Base-by-base conservation (phyloP, 2,888 invertebrate genomes). In the Cryptophagus acutangulus region DNA sequence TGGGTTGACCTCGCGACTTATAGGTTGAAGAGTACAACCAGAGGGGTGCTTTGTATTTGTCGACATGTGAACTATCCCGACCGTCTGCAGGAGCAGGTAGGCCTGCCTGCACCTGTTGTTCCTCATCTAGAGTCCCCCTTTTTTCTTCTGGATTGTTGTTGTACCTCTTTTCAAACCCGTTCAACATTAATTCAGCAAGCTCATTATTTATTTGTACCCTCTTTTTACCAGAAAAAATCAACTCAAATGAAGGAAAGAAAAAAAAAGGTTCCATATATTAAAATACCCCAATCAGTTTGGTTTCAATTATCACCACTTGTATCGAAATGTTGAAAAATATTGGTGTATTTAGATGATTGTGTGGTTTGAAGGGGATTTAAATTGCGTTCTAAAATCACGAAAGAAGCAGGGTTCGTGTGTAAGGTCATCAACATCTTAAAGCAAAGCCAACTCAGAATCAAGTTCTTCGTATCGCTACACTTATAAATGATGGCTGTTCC, bases 381-480 rank as follows among this genome's bases (percentile, higher is more conserved):
- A 54, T 48, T 49, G 47, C 45, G 46, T 54, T 49, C 49, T 46
- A 41, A 52, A 51, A 52, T 51, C 46, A 43, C 41, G 37, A 45
- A 40, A 48, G 49, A 49, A 48, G 43, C 55, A 55, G 58, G 61
- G 60, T 55, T 61, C 58, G 57, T 58, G 55, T 48, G 43, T 62
- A 63, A 65, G 64, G 66, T 66, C 66, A 66, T 66, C 66, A 66
- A 66, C 66, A 65, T 66, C 65, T 66, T 63, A 59, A 62, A 63
- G 65, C 61, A 62, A 66, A 64, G 59, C 59, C 63, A 64, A 63
- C 61, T 62, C 61, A 61, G 63, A 65, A 64, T 65, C 66, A 63
- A 65, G 66, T 66, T 66, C 65, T 65, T 58, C 62, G 65, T 66
- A 66, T 65, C 66, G 64, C 65, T 66, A 65, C 63, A 63, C 62